Percentiles rank a stretch among this genome's conserved stretches.
phyloP scores from a whole-genome alignment of 2,797 vertebrate genomes.

The Glyptemys insculpta region DNA sequence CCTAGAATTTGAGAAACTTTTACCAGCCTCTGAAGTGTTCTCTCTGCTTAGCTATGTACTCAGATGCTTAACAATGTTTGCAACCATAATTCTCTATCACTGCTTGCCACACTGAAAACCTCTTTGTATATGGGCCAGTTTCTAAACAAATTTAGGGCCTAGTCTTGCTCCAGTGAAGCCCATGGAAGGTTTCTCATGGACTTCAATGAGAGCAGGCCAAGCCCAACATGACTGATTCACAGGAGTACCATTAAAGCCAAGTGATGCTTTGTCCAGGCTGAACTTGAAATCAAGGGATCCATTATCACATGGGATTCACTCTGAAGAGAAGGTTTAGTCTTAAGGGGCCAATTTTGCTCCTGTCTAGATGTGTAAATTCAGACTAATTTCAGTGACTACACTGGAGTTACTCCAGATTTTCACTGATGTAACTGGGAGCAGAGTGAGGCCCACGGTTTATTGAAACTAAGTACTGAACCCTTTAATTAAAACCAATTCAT shows the following conservation, averaged over 20 bases:
- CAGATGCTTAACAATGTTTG: constrained; percentile 3
- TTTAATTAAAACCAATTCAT: constrained; percentile 30
- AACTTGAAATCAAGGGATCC: constrained; percentile 5
- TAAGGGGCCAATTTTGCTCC: constrained; percentile 32
- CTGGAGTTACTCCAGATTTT: constrained; percentile 44
- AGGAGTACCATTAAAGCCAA: constrained; percentile 35
- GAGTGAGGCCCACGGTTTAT: not conserved
- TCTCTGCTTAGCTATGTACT: not conserved
- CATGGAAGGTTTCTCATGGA: not conserved
- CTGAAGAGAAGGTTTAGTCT: constrained; percentile 44
- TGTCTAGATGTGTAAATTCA: constrained; percentile 51
- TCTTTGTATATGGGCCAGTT: constrained; percentile 5
- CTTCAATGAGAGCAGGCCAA: constrained; percentile 26
- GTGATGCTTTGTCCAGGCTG: constrained; percentile 35
- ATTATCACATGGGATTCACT: constrained; percentile 59
- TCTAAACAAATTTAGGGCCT: not conserved
- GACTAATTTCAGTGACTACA: constrained; percentile 41
- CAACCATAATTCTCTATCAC: not conserved
- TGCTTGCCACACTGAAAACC: not conserved
- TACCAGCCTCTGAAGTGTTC: not conserved
- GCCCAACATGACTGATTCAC: constrained; percentile 26
- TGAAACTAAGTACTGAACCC: constrained; percentile 10
- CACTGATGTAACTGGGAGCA: constrained; percentile 50
- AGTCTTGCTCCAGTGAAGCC: constrained; percentile 2
- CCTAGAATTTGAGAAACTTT: constrained; percentile 11